Conservation (phyloP, 2,113 vertebrate species). For the Phrynocephalus versicolor region DNA sequence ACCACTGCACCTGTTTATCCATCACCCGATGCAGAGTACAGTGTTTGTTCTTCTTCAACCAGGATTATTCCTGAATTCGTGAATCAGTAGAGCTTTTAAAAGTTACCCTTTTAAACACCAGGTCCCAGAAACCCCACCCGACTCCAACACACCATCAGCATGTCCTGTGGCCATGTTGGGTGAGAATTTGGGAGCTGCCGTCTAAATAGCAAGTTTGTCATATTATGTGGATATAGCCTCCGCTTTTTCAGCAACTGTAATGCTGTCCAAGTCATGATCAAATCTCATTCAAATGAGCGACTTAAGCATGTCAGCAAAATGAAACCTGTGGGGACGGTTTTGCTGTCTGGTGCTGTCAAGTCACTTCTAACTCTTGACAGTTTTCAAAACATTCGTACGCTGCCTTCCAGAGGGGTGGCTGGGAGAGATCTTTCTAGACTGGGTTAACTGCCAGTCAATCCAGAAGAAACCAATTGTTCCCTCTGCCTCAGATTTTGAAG, state of each 20-base stretch:
- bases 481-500: too few relatives aligned
- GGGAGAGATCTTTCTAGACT: too few relatives aligned
- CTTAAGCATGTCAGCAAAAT: background rate
- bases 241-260: background rate
- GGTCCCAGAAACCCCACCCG: too few relatives aligned
- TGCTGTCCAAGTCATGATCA: background rate
- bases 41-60: background rate
- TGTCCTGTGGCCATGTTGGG: too few relatives aligned
- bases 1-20: background rate
- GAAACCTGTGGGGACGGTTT: background rate
- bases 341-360: too few relatives aligned
- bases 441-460: too few relatives aligned
- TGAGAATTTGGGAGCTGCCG: background rate
- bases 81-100: background rate
- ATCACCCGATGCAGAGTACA: background rate
- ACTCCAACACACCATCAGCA: too few relatives aligned
- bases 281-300: background rate
- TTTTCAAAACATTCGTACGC: too few relatives aligned
- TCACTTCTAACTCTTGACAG: too few relatives aligned
- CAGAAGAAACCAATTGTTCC: too few relatives aligned
- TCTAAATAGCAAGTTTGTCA: background rate
- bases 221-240: background rate
- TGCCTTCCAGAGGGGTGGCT: too few relatives aligned
- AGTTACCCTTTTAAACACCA: too few relatives aligned
- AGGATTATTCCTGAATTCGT: background rate